Evolutionary conservation across 2,797 vertebrate species (phyloP), one percentile per base, ranked within the genome.

Genomic region (Crypturellus tataupa): DNA sequence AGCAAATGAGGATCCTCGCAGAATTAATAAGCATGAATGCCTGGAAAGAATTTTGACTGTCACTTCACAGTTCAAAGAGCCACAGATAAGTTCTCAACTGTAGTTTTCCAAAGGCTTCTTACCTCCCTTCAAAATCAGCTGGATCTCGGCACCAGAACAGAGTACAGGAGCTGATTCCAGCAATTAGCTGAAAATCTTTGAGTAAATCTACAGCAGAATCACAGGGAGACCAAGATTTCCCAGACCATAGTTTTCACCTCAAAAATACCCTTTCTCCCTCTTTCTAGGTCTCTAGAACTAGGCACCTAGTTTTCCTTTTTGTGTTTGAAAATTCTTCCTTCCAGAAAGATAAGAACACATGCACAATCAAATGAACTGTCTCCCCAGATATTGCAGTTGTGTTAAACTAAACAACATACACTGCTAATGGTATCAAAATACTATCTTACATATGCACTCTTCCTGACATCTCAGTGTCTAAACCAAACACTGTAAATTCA

Each of bases 401-500:
- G 80, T 72, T 78, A 80, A 89, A 92, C n/a, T 49, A 47, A 90
- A 58, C 24, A 88, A 80, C 23, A 19, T 49, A 56, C 2, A 8
- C 13, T 33, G 39, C 10, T 37, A 29, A 63, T 15, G 8, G 42
- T 76, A 19, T 73, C 63, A 67, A 82, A 89, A 91, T 55, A 49
- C 8, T 53, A 31, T 53, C 9, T 70, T 62, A 69, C 37, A 29
- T 27, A 79, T 3, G 11, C 13, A 80, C 13, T 25, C 44, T 39
- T 78, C 86, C 55, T 87, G 42, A 78, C 63, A 89, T 29, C 70
- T 13, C 9, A 69, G 20, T 1, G 8, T 19, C 85, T 89, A 81
- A 92, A 87, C 35, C 86, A 64, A 88, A 70, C 7, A 33, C 59
- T 58, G 67, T 35, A 84, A 94, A 91, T 19, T 37, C 47, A 90